These are phyloP conservation scores for Sebastes nivosus DNA, from an alignment of 2,797 vertebrate species.

Conservation along the genomic window DNA sequence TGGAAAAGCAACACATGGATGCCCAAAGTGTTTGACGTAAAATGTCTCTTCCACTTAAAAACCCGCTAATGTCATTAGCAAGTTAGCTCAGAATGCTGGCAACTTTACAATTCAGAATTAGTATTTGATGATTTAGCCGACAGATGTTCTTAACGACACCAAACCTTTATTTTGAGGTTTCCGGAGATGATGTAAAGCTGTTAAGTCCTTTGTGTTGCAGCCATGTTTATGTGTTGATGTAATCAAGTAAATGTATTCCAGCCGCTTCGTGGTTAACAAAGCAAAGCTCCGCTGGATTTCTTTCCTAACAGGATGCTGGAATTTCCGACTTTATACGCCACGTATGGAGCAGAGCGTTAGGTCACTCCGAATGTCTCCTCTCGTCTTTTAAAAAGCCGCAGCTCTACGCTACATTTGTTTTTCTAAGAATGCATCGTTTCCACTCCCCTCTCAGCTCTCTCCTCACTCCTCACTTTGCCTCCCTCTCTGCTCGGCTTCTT, in stretches of 20 bases:
- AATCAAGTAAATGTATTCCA: constrained; percentile 29
- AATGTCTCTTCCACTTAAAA: constrained; percentile 8
- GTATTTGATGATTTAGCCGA: not conserved
- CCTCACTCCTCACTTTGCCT: constrained; percentile 19
- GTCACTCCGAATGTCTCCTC: not conserved
- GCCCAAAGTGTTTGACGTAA: not conserved
- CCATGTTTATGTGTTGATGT: constrained; percentile 16
- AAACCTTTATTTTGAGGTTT: constrained; percentile 15
- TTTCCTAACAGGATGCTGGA: constrained; percentile 31
- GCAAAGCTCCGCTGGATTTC: constrained; percentile 6
- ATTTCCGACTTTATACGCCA: constrained; percentile 17
- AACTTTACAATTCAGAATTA: not conserved
- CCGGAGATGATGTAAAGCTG: not conserved
- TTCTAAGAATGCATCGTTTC: constrained; percentile 42
- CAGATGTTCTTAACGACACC: constrained; percentile 6
- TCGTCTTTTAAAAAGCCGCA: constrained; percentile 3
- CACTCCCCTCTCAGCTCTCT: constrained; percentile 6
- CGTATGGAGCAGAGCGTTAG: constrained; percentile 8
- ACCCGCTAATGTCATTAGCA: not conserved
- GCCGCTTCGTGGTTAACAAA: constrained; percentile 8
- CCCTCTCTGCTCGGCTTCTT: not conserved
- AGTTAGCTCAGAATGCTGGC: not conserved
- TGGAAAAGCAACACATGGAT: constrained; percentile 21
- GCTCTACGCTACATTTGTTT: constrained; percentile 21
- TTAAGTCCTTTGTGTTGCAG: not conserved